These are phyloP conservation scores for Ictidomys tridecemlineatus DNA, from an alignment of 2,113 vertebrate genomes.

Conservation along the genomic window DNA sequence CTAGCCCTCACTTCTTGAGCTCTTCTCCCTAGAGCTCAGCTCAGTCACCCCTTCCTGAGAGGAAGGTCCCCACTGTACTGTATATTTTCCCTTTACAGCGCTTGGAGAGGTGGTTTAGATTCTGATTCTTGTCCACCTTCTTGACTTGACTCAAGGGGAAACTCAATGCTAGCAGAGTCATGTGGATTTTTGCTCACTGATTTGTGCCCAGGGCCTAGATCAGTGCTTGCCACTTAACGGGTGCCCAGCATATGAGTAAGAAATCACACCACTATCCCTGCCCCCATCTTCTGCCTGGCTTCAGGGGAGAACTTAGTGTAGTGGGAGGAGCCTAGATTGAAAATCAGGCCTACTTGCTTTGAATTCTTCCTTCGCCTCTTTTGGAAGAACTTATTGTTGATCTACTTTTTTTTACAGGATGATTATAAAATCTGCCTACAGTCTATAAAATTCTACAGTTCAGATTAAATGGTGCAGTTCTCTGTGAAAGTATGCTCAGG, in stretches of 20 bases:
- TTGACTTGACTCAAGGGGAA: not conserved
- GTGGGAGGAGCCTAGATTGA: not conserved
- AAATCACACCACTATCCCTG: not conserved
- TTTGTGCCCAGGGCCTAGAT: not conserved
- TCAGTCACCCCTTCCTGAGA: not conserved
- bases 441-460: too few relatives aligned
- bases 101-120: too few relatives aligned
- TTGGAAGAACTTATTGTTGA: not conserved
- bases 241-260: not conserved
- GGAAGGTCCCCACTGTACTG: not conserved
- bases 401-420: not conserved
- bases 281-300: too few relatives aligned
- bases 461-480: not conserved
- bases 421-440: not conserved
- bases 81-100: fast-evolving
- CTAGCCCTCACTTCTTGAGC: not conserved
- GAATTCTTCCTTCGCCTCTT: not conserved
- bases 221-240: not conserved
- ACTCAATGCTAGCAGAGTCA: not conserved
- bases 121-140: not conserved
- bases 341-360: not conserved
- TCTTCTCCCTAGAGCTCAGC: not conserved
- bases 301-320: fast-evolving
- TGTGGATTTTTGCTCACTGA: fast-evolving
- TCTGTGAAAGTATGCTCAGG: too few relatives aligned